These are phyloP conservation scores for Gonocerus acuteangulatus DNA, from an alignment of 2,888 invertebrate species.

Conservation along the genomic window DNA sequence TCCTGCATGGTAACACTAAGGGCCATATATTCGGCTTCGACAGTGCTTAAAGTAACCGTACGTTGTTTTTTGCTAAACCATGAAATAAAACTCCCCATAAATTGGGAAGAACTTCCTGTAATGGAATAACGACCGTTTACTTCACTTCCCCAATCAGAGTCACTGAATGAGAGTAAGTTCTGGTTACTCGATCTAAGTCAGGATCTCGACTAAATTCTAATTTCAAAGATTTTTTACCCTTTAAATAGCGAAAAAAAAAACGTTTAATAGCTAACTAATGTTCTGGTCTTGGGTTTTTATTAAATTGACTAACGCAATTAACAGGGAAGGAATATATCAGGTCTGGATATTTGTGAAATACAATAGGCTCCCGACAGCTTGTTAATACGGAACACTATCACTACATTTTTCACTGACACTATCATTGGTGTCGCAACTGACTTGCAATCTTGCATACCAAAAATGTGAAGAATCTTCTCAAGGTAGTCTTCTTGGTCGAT, in stretches of 20 bases:
- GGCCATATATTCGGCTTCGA: constrained; percentile 18
- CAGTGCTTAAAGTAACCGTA: not conserved
- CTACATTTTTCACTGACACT: no score
- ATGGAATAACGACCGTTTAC: not conserved
- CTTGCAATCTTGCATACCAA: not conserved
- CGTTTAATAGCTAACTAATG: not conserved
- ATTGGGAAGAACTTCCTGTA: not conserved
- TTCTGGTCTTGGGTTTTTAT: not conserved
- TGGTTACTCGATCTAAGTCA: no score
- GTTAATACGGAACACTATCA: not conserved
- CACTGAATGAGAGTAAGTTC: not conserved
- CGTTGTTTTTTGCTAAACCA: constrained; percentile 16
- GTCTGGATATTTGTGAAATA: not conserved
- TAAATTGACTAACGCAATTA: not conserved
- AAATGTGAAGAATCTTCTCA: not conserved
- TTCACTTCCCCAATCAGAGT: not conserved
- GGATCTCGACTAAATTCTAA: not conserved
- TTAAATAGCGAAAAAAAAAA: not conserved
- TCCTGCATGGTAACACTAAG: not conserved
- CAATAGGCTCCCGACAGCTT: not conserved
- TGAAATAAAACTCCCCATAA: constrained; percentile 1
- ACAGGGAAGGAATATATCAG: not conserved
- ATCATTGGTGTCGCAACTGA: no score
- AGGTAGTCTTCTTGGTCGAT: not conserved
- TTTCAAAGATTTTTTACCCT: not conserved